A percentile compares a stretch with the other conserved stretches of the same genome.
Conservation (phyloP, 2,888 invertebrate species). For the Oscheius onirici region DNA sequence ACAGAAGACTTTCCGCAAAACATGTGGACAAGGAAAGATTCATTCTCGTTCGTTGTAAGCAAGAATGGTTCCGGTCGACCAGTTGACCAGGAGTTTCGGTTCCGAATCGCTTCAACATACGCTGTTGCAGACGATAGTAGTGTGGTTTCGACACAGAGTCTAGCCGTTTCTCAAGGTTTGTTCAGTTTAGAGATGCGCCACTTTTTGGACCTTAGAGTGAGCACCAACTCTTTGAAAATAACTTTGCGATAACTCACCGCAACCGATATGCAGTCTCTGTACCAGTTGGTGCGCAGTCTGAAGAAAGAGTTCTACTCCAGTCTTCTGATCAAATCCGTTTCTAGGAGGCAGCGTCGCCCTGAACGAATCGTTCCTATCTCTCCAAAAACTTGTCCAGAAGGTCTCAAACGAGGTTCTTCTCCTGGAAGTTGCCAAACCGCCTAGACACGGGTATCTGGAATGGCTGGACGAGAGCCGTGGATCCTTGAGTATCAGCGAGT, state of each 20-base stretch:
- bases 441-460: conserved; percentile 45
- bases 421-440: conserved; percentile 51
- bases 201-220: too few relatives aligned
- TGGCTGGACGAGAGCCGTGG: conserved; percentile 48
- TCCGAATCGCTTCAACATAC: conserved; percentile 64
- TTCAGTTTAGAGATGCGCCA: neutral
- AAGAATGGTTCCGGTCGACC: conserved; percentile 42
- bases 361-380: conserved; percentile 58
- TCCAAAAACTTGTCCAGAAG: conserved; percentile 45
- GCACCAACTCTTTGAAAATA: too few relatives aligned
- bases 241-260: too few relatives aligned
- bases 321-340: neutral
- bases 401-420: conserved; percentile 50
- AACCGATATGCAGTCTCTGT: too few relatives aligned
- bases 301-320: too few relatives aligned
- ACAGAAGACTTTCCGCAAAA: conserved; percentile 41
- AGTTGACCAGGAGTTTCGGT: conserved; percentile 46
- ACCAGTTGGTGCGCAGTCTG: too few relatives aligned
- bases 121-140: conserved; percentile 56
- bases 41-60: conserved; percentile 47
- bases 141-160: conserved; percentile 44
- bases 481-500: conserved; percentile 47
- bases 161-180: conserved; percentile 51
- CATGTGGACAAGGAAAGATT: conserved; percentile 54
- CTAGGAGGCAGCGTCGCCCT: conserved; percentile 58